Evolutionary conservation across 2,888 invertebrate genomes (phyloP).

Genomic region (Campopleginae sp.): DNA sequence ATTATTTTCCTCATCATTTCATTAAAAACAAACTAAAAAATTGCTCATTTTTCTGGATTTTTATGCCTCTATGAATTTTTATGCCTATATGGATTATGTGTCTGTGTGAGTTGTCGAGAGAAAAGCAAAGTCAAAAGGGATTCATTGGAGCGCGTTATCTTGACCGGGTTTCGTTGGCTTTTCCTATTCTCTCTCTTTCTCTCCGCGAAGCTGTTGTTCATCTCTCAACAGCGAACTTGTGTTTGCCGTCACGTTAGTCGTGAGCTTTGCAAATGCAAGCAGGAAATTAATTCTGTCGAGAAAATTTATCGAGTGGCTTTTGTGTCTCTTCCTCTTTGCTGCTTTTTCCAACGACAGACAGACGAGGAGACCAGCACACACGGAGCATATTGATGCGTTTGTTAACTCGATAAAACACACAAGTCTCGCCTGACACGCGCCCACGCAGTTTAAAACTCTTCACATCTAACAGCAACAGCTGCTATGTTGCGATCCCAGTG

Average conservation of each 20-base stretch:
- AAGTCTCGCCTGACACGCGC: slow-evolving; percentile 14
- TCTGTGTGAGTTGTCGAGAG: slow-evolving; percentile 31
- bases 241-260: slow-evolving; percentile 54
- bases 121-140: slow-evolving; percentile 46
- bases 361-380: neutral
- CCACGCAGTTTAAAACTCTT: slow-evolving; percentile 12
- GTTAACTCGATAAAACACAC: slow-evolving; percentile 39
- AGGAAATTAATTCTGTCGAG: slow-evolving; percentile 67
- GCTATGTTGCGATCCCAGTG: too few species aligned
- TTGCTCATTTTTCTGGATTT: slow-evolving; percentile 22
- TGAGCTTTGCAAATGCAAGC: slow-evolving; percentile 54
- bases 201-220: slow-evolving; percentile 39
- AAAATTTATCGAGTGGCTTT: slow-evolving; percentile 57
- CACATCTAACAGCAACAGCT: slow-evolving; percentile 27
- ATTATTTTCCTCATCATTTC: too few species aligned
- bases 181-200: slow-evolving; percentile 28
- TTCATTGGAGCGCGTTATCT: slow-evolving; percentile 65
- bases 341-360: slow-evolving; percentile 1
- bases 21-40: too few species aligned
- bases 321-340: slow-evolving; percentile 7
- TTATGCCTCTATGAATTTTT: neutral
- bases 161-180: slow-evolving; percentile 59
- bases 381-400: neutral
- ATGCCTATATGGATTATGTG: neutral
- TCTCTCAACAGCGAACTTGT: slow-evolving; percentile 59